A percentile compares a stretch with the other conserved stretches of the same genome.
phyloP scores from a whole-genome alignment of 2,888 invertebrate genomes.

The Geophilus truncorum region DNA sequence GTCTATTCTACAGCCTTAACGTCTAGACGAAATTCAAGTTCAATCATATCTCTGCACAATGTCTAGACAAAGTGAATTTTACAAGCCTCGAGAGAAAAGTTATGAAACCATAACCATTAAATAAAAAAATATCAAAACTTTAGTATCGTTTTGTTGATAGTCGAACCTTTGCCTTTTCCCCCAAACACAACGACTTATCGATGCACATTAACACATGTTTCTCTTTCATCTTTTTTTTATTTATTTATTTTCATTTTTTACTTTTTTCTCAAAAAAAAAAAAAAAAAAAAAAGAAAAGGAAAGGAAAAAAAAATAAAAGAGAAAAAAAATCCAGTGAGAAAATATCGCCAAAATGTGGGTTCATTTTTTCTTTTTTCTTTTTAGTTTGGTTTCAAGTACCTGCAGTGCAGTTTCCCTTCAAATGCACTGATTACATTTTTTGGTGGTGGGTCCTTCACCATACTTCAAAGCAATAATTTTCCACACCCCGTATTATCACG shows the following conservation, averaged over 20 bases:
- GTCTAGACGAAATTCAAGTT: too few species aligned
- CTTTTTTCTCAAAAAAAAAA: neutral
- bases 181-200: neutral
- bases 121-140: neutral
- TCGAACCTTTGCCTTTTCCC: neutral
- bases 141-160: neutral
- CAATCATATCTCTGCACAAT: neutral
- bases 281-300: neutral
- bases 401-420: conserved; percentile 16
- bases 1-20: too few species aligned
- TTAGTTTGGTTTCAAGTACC: neutral
- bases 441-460: neutral
- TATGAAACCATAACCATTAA: neutral
- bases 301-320: too few species aligned
- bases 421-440: conserved; percentile 20
- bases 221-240: neutral
- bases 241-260: neutral
- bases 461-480: conserved; percentile 20
- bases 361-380: neutral
- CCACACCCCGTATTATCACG: neutral
- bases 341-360: neutral
- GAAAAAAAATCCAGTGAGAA: neutral
- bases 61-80: neutral
- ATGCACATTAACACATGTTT: neutral
- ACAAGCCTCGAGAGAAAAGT: neutral